A percentile compares a stretch with the other conserved stretches of the same genome.
Evolutionary conservation across 2,888 invertebrate species (phyloP).

Genomic region (Drosophila putrida): DNA sequence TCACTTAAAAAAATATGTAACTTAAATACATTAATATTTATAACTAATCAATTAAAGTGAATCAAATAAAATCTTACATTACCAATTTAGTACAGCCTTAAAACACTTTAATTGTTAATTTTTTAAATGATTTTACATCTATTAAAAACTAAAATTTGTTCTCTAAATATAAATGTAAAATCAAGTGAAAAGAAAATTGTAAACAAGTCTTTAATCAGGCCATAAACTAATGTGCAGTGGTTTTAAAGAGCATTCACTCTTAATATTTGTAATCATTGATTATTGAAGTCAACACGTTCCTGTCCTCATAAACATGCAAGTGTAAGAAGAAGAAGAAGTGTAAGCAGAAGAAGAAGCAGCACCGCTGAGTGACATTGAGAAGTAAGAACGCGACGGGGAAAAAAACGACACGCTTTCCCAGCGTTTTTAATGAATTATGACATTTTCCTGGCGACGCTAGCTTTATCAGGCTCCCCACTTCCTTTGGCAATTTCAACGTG

Average conservation of each 20-base stretch:
- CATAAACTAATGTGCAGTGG: neutral
- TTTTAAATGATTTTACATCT: too few species aligned
- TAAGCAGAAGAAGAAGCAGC: slow-evolving; percentile 1
- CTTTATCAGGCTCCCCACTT: slow-evolving; percentile 55
- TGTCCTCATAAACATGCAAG: slow-evolving; percentile 3
- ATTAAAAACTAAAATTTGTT: too few species aligned
- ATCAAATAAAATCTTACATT: too few species aligned
- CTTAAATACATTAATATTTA: too few species aligned
- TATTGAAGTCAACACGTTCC: slow-evolving; percentile 6
- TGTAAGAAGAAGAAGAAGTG: neutral
- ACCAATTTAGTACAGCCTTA: too few species aligned
- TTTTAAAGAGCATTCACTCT: slow-evolving; percentile 1
- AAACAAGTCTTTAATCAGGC: neutral
- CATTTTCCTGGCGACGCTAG: slow-evolving; percentile 59
- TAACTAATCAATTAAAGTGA: too few species aligned
- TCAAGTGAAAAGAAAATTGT: neutral
- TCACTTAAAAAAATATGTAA: too few species aligned
- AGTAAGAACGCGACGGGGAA: slow-evolving; percentile 27
- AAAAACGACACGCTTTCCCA: slow-evolving; percentile 63
- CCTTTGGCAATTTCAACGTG: slow-evolving; percentile 40
- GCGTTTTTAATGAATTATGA: slow-evolving; percentile 81
- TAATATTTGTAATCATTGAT: slow-evolving; percentile 11
- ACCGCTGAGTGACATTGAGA: slow-evolving; percentile 43
- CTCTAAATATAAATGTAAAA: too few species aligned
- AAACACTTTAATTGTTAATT: too few species aligned